Evolutionary conservation across 2,797 vertebrate genomes (phyloP).

Genomic region (Melanogrammus aeglefinus): DNA sequence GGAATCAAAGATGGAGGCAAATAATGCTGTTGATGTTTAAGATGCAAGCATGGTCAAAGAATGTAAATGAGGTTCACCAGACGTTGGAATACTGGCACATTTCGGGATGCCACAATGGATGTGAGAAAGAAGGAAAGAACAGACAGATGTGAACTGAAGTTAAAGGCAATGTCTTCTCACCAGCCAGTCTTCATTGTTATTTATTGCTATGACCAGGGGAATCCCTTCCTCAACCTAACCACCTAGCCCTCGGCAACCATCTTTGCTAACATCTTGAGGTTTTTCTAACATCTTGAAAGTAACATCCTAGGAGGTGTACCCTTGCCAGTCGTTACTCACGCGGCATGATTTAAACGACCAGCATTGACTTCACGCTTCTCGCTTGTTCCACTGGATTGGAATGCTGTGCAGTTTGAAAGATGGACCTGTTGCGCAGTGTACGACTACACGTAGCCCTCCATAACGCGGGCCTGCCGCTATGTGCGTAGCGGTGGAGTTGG

Average conservation of each 20-base stretch:
- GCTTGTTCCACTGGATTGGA: neutral
- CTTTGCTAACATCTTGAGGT: neutral
- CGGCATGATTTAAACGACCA: neutral
- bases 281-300: neutral
- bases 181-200: neutral
- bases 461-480: neutral
- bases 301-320: neutral
- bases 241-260: neutral
- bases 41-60: neutral
- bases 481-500: no score
- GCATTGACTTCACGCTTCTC: neutral
- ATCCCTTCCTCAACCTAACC: neutral
- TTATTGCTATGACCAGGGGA: neutral
- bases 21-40: neutral
- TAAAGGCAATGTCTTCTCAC: neutral
- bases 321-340: neutral
- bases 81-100: no score
- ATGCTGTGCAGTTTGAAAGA: neutral
- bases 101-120: neutral
- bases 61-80: neutral
- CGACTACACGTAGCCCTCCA: neutral
- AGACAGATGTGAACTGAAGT: neutral
- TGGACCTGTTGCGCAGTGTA: neutral
- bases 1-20: neutral
- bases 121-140: neutral